Evolutionary conservation across 2,888 invertebrate genomes (phyloP).

Genomic region (Apodemia mormo): DNA sequence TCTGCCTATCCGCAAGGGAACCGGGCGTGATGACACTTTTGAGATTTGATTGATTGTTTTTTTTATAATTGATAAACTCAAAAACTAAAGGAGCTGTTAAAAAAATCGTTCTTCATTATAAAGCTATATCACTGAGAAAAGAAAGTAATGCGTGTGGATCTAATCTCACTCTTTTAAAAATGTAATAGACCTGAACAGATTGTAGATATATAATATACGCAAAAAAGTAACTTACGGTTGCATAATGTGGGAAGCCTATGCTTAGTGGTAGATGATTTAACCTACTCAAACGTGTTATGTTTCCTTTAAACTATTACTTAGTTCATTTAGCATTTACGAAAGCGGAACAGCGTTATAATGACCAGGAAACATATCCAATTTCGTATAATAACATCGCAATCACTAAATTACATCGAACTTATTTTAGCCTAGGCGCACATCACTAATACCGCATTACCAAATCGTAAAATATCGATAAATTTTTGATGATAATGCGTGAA

Average conservation of each 20-base stretch:
- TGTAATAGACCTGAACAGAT: too few species aligned
- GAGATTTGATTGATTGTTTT: too few species aligned
- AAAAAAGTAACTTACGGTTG: too few species aligned
- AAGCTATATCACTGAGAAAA: not conserved
- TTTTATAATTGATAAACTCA: not conserved
- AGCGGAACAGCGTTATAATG: constrained; percentile 29
- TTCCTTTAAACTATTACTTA: constrained; percentile 13
- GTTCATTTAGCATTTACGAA: constrained; percentile 34
- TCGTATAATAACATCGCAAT: constrained; percentile 27
- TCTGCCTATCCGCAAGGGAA: too few species aligned
- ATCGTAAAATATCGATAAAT: not conserved
- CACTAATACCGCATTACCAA: not conserved
- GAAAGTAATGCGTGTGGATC: too few species aligned
- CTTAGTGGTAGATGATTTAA: too few species aligned
- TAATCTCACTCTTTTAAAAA: too few species aligned
- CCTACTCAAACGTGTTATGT: not conserved
- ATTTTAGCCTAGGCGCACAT: not conserved
- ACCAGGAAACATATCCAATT: constrained; percentile 32
- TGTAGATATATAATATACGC: too few species aligned
- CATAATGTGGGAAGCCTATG: too few species aligned
- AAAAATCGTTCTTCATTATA: not conserved
- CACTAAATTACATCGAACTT: constrained; percentile 23
- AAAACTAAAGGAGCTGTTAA: too few species aligned
- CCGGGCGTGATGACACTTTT: too few species aligned
- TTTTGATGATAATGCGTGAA: not conserved